Evolutionary conservation across 2,113 vertebrate genomes (phyloP).

Genomic region (Amia ocellicauda): DNA sequence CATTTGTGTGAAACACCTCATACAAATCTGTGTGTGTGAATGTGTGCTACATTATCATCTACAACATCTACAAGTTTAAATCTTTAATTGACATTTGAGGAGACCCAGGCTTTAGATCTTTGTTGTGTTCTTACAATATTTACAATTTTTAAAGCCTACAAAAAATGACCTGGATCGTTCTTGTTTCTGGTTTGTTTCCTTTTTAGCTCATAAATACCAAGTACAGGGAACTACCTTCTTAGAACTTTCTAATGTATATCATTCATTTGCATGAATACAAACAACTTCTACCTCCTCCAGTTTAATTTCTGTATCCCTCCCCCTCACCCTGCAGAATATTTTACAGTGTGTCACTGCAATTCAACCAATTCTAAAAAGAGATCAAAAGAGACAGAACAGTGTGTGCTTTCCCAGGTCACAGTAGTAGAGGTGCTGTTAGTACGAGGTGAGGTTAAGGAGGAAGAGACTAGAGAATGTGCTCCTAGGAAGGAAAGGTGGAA

Average conservation of each 20-base stretch:
- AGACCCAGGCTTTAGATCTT: conserved; percentile 16
- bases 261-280: conserved; percentile 5
- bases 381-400: conserved; percentile 7
- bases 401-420: conserved; percentile 73
- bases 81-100: conserved; percentile 13
- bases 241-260: conserved; percentile 4
- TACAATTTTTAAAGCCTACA: conserved; percentile 8
- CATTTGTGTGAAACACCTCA: conserved; percentile 15
- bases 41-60: conserved; percentile 29
- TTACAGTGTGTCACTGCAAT: conserved; percentile 17
- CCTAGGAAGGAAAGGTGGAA: conserved; percentile 57
- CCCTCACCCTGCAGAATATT: conserved; percentile 17
- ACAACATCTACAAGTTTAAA: conserved; percentile 18
- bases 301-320: conserved; percentile 4
- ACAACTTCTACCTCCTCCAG: neutral
- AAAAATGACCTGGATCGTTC: conserved; percentile 18
- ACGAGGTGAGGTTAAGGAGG: conserved; percentile 70
- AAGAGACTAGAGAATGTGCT: conserved; percentile 63
- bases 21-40: neutral
- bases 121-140: conserved; percentile 10
- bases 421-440: conserved; percentile 84
- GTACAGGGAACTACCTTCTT: neutral
- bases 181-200: neutral
- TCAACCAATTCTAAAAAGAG: conserved; percentile 11
- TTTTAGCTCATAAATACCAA: neutral